A percentile compares a stretch with the other conserved stretches of the same genome.
phyloP scores from a whole-genome alignment of 2,113 vertebrate genomes.

The Gobio gobio region DNA sequence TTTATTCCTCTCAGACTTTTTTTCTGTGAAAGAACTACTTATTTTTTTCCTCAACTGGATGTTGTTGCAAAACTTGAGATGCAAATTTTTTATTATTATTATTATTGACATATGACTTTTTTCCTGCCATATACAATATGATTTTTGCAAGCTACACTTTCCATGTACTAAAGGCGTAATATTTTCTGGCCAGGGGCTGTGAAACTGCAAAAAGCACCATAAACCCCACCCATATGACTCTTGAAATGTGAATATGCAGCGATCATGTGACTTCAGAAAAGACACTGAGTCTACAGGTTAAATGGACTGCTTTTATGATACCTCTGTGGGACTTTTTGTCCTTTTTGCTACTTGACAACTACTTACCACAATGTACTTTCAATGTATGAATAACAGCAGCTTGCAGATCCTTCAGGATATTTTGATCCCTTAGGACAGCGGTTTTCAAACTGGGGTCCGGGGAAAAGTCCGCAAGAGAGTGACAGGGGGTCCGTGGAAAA shows the following conservation, averaged over 20 bases:
- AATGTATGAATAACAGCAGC: too few species aligned
- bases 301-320: background rate
- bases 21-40: background rate
- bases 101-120: too few species aligned
- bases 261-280: background rate
- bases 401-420: background rate
- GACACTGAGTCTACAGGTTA: background rate
- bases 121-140: background rate
- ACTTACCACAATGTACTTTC: too few species aligned
- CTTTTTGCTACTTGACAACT: background rate
- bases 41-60: background rate
- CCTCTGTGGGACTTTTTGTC: background rate
- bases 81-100: too few species aligned
- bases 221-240: background rate
- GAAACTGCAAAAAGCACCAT: background rate
- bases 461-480: too few species aligned
- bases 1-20: too few species aligned
- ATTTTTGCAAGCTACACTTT: background rate
- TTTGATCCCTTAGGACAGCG: too few species aligned
- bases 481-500: too few species aligned
- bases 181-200: background rate
- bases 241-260: too few species aligned
- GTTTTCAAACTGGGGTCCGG: too few species aligned
- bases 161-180: background rate
- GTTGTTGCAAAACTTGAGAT: background rate